Base-by-base conservation (phyloP, 2,797 vertebrate species). In the Huso huso region DNA sequence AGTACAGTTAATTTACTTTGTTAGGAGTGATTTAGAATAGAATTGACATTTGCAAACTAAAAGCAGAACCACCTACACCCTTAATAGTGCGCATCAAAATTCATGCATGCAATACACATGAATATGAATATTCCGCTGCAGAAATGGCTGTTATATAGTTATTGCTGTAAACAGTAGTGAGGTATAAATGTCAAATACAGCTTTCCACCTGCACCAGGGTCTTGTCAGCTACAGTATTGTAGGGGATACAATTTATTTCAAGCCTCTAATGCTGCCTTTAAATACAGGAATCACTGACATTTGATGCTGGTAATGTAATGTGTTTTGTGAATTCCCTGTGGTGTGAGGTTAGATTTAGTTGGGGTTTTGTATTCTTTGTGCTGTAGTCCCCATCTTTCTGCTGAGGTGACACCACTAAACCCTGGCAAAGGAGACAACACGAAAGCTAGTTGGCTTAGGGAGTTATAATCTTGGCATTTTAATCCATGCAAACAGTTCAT, bases 41-140 rank as follows among this genome's bases (percentile, higher is more conserved):
- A 90, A 91, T 87, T 86, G 87, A 90, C 88, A 90, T 90, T 86
- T 87, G 86, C 88, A 87, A 86, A 88, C 85, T 89, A 89, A 89
- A 90, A 86, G 86, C 88, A 89, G 87, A 90, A 88, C 88, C 88
- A 79, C 88, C 88, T 82, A 90, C 89, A 88, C 86, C 78, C 73
- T 83, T 82, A 86, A 82, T 77, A 87, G 85, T 84, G 81, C 83
- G 82, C 83, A 87, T 86, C 73, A 73, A 74, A 83, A 37, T 37
- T 37, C 37, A 37, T 37, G 37, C 37, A 37, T 37, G 37, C 37
- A 37, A 6, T 11, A n/a, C 71, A 67, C 12, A 48, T 65, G 67
- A 49, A 69, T 68, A 73, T 58, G 53, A 49, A 51, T 58, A 65
- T 59, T 50, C 66, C 8, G 66, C 67, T 72, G 75, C 58, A 18